These are phyloP conservation scores for Drosophila rufa DNA, from an alignment of 1,140 invertebrate species.

Conservation along the genomic window DNA sequence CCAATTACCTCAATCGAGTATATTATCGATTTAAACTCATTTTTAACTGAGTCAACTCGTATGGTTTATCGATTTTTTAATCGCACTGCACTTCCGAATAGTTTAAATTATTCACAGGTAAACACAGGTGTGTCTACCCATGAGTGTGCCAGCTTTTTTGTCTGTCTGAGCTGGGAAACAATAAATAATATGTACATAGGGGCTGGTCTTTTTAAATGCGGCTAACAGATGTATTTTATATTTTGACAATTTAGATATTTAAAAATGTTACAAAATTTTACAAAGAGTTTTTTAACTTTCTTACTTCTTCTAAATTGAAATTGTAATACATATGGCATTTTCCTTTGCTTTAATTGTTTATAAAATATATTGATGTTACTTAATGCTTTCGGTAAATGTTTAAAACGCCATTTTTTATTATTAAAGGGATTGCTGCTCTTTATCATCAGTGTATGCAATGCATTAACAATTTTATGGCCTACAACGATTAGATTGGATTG, in stretches of 20 bases:
- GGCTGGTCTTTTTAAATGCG: background rate
- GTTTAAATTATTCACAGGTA: slow-evolving; percentile 69
- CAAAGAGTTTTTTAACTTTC: too few relatives aligned
- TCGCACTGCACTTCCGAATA: slow-evolving; percentile 43
- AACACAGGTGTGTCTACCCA: slow-evolving; percentile 35
- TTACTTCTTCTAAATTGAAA: too few relatives aligned
- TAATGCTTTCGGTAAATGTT: background rate
- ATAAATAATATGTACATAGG: background rate
- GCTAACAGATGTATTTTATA: background rate
- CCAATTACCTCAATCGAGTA: slow-evolving; percentile 25
- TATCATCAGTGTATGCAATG: slow-evolving; percentile 1
- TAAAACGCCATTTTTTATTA: slow-evolving; percentile 2
- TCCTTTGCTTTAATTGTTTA: background rate
- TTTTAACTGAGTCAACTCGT: slow-evolving; percentile 62
- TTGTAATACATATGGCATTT: too few relatives aligned
- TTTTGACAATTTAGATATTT: background rate
- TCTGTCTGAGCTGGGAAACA: slow-evolving; percentile 1
- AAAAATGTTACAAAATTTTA: too few relatives aligned
- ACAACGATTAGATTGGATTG: slow-evolving; percentile 36
- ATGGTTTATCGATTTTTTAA: slow-evolving; percentile 74
- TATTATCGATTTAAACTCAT: slow-evolving; percentile 63
- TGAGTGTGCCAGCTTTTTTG: slow-evolving; percentile 12
- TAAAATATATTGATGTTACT: background rate
- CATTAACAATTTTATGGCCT: slow-evolving; percentile 14
- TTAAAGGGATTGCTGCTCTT: background rate